Base-by-base conservation (phyloP, 2,113 vertebrate species). In the Osmerus eperlanus region DNA sequence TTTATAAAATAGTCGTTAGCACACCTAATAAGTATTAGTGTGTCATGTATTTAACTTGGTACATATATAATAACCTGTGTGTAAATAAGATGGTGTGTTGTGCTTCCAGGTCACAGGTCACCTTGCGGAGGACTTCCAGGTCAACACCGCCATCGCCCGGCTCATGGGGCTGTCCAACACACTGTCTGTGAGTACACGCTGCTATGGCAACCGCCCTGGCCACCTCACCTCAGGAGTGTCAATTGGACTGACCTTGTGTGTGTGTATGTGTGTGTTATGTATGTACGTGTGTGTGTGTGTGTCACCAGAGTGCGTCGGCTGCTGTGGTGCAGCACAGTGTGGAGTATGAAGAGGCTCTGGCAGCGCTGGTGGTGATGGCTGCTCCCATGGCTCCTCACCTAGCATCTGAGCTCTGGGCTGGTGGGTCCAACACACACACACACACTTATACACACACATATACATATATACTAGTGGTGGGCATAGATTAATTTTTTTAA, bases 401-500 rank as follows among this genome's bases (percentile, higher is more conserved):
- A 63, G 86, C 95, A 8, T 99, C 96, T 5, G 97, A 99, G 87
- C 93, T 99, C 76, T 99, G 97, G 97, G 93, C 94, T 96, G 97
- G 97, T 99, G 88, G 6, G 88, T 85, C 66, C 28, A 25, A 47
- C 64, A 32, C 53, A 36, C 11, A 66, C 9, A 75, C 7, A 19
- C 63, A 41, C 32, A 19, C 63, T 8, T 15, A 19, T 28, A 47
- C 64, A 76, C 5, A 52, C 21, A 36, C 4, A 51, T 29, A 53
- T 47, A 55, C 29, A 19, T 16, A 19, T 13, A 29, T 16, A 12
- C 29, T 4, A 32, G 21, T 21, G 21, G 21, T 21, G 21, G 21
- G 21, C 21, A 21, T 21, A 21, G 21, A 21, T 21, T 21, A 21
- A 21, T 21, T 21, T 21, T 21, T 21, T 0, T 0, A 21, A 21